These are phyloP conservation scores for Sinocyclocheilus anshuiensis DNA, from an alignment of 2,113 vertebrate genomes.

Conservation along the genomic window DNA sequence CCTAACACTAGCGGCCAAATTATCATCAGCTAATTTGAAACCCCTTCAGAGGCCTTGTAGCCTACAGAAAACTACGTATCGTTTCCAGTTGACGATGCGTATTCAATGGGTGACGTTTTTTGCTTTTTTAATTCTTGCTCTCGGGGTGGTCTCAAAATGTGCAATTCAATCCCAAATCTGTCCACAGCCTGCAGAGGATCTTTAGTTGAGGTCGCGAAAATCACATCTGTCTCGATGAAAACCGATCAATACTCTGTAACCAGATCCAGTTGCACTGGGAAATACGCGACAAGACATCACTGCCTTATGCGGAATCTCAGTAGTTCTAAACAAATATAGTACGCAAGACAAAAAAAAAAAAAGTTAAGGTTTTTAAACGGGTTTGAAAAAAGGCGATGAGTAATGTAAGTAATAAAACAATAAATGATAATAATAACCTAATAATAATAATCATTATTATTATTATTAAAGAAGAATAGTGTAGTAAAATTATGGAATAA, in stretches of 20 bases:
- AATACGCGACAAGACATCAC: constrained; percentile 77
- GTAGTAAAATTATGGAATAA: no score
- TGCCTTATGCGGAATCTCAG: constrained; percentile 10
- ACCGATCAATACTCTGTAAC: constrained; percentile 96
- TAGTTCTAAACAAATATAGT: background rate
- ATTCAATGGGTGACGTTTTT: background rate
- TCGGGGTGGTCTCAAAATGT: constrained; percentile 84
- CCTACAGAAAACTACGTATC: background rate
- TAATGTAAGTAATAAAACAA: background rate
- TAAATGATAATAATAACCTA: background rate
- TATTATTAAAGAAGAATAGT: background rate
- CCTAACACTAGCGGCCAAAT: background rate
- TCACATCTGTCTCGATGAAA: constrained; percentile 95
- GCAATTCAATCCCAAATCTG: constrained; percentile 83
- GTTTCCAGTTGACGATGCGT: background rate
- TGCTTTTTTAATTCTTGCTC: constrained; percentile 41
- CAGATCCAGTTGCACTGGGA: constrained; percentile 87
- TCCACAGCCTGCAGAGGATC: constrained; percentile 80
- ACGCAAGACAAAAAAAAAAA: background rate
- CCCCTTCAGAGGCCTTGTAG: background rate
- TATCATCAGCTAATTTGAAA: constrained; percentile 20
- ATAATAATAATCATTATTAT: background rate
- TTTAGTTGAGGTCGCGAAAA: constrained; percentile 79
- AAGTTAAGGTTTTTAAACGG: background rate
- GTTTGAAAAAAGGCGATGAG: background rate